These are phyloP conservation scores for Pharmacophagus antenor DNA, from an alignment of 2,888 invertebrate genomes.

Conservation along the genomic window DNA sequence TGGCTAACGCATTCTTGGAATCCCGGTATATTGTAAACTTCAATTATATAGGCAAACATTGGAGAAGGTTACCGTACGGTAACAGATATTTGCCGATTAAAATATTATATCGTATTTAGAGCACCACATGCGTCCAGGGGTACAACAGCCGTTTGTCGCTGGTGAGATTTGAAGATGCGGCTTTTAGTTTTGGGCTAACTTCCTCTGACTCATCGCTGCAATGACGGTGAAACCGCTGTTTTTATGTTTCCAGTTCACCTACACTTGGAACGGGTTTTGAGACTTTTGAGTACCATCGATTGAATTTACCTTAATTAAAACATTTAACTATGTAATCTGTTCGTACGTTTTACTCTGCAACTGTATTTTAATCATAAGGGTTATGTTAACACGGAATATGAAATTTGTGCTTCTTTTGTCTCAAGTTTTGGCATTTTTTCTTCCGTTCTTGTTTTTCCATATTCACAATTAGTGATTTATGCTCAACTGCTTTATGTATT, in stretches of 20 bases:
- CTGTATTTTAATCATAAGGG: background rate
- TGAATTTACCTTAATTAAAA: slow-evolving; percentile 3
- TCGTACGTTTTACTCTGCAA: background rate
- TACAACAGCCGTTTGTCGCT: slow-evolving; percentile 18
- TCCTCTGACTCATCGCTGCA: slow-evolving; percentile 31
- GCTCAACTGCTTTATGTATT: background rate
- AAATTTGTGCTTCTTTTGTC: too few relatives aligned
- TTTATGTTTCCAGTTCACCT: slow-evolving; percentile 13
- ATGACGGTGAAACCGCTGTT: slow-evolving; percentile 29
- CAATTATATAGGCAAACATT: slow-evolving; percentile 28
- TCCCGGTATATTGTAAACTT: slow-evolving; percentile 19
- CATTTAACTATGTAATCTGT: background rate
- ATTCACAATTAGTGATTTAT: background rate
- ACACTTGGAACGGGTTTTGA: slow-evolving; percentile 1
- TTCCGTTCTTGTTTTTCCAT: background rate
- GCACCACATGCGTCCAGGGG: slow-evolving; percentile 11
- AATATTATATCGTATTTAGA: background rate
- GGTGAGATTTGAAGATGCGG: slow-evolving; percentile 7
- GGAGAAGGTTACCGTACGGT: slow-evolving; percentile 3
- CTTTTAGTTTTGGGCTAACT: background rate
- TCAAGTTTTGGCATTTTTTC: too few relatives aligned
- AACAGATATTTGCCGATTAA: background rate
- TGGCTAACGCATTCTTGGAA: slow-evolving; percentile 33
- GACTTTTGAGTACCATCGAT: background rate
- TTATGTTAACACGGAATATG: background rate